Conservation (phyloP, 2,113 vertebrate genomes). For the Tetraodon nigroviridis region DNA sequence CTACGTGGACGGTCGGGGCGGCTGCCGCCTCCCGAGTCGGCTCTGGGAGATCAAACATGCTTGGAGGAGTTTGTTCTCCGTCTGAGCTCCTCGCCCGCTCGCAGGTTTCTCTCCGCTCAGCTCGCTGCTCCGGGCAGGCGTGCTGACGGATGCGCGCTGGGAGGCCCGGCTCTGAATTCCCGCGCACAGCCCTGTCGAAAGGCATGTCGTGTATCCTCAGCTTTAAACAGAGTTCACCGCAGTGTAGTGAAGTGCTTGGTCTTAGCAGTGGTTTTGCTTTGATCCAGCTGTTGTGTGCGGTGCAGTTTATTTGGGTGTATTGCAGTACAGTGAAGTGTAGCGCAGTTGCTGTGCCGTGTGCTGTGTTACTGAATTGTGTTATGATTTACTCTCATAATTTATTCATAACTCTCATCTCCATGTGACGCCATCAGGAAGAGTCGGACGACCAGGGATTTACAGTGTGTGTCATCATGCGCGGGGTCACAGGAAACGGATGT, state of each 20-base stretch:
- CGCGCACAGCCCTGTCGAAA: too few species aligned
- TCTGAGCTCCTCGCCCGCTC: too few species aligned
- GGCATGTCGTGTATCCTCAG: neutral
- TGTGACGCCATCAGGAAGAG: constrained; percentile 41
- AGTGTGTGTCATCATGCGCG: constrained; percentile 40
- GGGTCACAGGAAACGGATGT: constrained; percentile 32
- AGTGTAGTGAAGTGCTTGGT: constrained; percentile 47
- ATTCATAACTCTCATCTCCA: constrained; percentile 62
- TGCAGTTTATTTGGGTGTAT: neutral
- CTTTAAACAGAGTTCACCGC: constrained; percentile 31
- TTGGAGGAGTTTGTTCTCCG: too few species aligned
- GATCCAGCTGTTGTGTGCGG: constrained; percentile 42
- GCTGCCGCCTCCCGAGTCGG: too few species aligned
- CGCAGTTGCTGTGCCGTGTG: constrained; percentile 42
- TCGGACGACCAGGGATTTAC: constrained; percentile 35
- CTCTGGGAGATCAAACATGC: too few species aligned
- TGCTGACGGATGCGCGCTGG: too few species aligned
- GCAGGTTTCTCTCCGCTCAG: too few species aligned
- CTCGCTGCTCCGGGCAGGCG: too few species aligned
- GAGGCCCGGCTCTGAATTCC: too few species aligned
- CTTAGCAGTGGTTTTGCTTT: constrained; percentile 31
- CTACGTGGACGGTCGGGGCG: too few species aligned
- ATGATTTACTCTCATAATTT: constrained; percentile 47
- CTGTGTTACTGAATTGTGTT: constrained; percentile 34
- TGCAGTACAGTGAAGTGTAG: constrained; percentile 37